Evolutionary conservation across 2,888 invertebrate genomes (phyloP).

Genomic region (Thera britannica): DNA sequence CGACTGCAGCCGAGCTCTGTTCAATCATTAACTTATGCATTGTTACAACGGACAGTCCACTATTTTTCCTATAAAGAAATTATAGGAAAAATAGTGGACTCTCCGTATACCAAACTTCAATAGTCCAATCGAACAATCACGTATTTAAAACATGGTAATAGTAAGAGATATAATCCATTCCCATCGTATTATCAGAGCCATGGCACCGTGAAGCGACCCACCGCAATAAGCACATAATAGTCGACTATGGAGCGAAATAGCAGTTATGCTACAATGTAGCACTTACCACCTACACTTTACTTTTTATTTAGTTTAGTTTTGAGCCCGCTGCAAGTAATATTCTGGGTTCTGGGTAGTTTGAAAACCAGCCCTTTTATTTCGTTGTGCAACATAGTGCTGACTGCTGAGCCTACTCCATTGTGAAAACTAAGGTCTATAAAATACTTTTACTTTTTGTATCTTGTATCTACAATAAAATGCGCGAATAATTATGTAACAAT

Average conservation of each 20-base stretch:
- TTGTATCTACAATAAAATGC: neutral
- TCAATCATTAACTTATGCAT: too few relatives aligned
- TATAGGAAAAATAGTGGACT: too few relatives aligned
- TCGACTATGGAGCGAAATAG: neutral
- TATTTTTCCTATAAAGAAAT: too few relatives aligned
- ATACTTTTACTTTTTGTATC: neutral
- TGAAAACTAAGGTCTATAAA: neutral
- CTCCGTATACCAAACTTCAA: too few relatives aligned
- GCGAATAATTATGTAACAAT: slow-evolving; percentile 1
- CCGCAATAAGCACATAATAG: slow-evolving; percentile 6
- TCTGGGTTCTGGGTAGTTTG: too few relatives aligned
- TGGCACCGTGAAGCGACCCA: slow-evolving; percentile 10
- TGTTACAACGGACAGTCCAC: too few relatives aligned
- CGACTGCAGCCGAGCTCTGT: too few relatives aligned
- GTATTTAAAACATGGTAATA: slow-evolving; percentile 3
- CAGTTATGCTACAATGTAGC: slow-evolving; percentile 9
- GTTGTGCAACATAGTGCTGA: neutral
- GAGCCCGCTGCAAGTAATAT: too few relatives aligned
- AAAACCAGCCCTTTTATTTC: neutral
- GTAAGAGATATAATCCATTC: slow-evolving; percentile 3
- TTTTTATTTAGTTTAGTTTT: too few relatives aligned
- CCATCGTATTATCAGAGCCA: slow-evolving; percentile 2
- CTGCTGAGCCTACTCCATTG: neutral
- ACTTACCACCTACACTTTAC: neutral
- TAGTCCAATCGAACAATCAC: slow-evolving; percentile 6